Base-by-base conservation (phyloP, 2,888 invertebrate species). In the Leptinotarsa peninsularis region DNA sequence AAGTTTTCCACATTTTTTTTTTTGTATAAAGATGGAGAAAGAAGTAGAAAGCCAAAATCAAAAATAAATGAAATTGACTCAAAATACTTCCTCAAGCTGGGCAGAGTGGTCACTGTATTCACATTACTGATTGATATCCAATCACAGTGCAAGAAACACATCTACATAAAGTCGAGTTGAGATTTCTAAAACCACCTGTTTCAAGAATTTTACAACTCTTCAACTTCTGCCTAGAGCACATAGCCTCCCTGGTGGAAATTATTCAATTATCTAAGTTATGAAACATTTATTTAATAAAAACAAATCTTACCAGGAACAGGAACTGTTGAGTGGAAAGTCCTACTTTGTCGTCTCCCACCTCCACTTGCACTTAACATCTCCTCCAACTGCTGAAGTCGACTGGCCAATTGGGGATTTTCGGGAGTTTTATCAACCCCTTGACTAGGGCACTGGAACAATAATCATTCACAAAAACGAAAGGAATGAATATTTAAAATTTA, bases 331-430 rank as follows among this genome's bases (percentile, higher is more conserved):
- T 67, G 85, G 68, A 79, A 84, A 70, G 23, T 89, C 78, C 73
- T 88, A 83, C 74, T 86, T 75, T 66, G 88, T 80, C 84, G 88
- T 71, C 78, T 83, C 2, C 73, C 76, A 21, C 78, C 79, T 49
- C 82, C 82, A 87, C 80, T 89, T 3, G 88, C 88, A 17, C 88
- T 88, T 13, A 91, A 86, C 83, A 90, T 90, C 43, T 90, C 90
- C 76, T 88, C 90, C 43, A 91, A 83, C 76, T 90, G 87, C 84
- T 89, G 89, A 71, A 91, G 86, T 80, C 90, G 90, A 2, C 88
- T 89, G 79, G 90, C 89, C 15, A 91, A 88, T 0, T 84, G 71
- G 21, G 68, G 58, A 72, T 79, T 80, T 58, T 79, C 76, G 13
- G 76, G 76, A 5, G 78, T 75, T 66, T 43, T 52, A n/a, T 75